These are phyloP conservation scores for Pectinophora gossypiella DNA, from an alignment of 1,140 invertebrate genomes.

Conservation along the genomic window DNA sequence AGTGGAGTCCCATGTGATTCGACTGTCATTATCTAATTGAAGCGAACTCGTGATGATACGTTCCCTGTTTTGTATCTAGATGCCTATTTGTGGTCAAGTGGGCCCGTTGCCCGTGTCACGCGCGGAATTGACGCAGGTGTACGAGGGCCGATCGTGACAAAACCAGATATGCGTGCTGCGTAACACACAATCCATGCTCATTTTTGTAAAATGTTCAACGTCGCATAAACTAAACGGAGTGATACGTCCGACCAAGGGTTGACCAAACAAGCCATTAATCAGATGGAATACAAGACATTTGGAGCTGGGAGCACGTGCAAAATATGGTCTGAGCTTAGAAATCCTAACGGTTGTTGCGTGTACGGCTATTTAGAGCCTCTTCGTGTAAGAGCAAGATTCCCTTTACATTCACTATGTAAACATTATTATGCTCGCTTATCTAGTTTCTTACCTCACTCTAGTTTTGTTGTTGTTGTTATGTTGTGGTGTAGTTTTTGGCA, in stretches of 20 bases:
- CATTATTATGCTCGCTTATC: too few species aligned
- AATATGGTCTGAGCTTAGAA: not conserved
- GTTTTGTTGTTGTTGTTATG: too few species aligned
- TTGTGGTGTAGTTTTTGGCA: too few species aligned
- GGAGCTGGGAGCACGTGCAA: not conserved
- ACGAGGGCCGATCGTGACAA: not conserved
- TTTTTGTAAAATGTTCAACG: too few species aligned
- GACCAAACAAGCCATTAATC: not conserved
- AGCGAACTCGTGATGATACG: not conserved
- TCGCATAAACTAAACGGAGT: not conserved
- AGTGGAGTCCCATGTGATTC: not conserved
- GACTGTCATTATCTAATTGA: conserved; percentile 3
- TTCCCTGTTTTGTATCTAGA: not conserved
- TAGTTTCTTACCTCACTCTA: too few species aligned
- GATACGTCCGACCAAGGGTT: not conserved
- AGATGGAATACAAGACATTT: not conserved
- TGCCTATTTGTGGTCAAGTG: not conserved
- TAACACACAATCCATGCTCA: too few species aligned
- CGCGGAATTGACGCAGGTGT: not conserved
- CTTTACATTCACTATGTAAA: too few species aligned
- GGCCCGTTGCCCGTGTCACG: not conserved
- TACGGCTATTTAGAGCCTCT: too few species aligned
- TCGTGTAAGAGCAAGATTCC: too few species aligned
- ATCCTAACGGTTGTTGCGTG: too few species aligned
- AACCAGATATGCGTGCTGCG: not conserved